phyloP scores from a whole-genome alignment of 1,140 invertebrate genomes.

The Bombus superbus region DNA sequence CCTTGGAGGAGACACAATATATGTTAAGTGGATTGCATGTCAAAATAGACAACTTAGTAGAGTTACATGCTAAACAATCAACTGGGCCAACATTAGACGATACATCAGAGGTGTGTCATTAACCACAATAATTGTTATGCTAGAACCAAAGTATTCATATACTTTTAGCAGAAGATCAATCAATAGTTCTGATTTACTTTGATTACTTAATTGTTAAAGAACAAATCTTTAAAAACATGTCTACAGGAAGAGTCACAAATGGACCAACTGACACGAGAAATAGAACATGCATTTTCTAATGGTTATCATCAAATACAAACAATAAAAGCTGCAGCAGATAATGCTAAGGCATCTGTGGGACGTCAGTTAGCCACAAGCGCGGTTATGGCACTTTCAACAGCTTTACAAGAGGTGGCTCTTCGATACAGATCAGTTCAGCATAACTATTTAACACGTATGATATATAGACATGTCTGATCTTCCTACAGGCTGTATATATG shows the following conservation, averaged over 20 bases:
- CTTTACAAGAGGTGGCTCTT: conserved; percentile 92
- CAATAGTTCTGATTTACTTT: conserved; percentile 29
- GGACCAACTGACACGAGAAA: conserved; percentile 92
- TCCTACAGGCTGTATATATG: background rate
- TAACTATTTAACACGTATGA: conserved; percentile 88
- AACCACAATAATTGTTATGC: background rate
- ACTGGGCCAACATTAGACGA: conserved; percentile 96
- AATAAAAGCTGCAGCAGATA: conserved; percentile 84
- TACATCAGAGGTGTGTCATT: conserved; percentile 82
- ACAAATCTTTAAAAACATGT: conserved; percentile 48
- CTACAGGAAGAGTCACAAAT: conserved; percentile 92
- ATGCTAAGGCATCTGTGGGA: conserved; percentile 83
- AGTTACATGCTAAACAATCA: conserved; percentile 93
- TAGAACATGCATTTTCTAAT: conserved; percentile 92
- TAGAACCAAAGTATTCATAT: background rate
- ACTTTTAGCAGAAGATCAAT: background rate
- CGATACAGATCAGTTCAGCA: conserved; percentile 93
- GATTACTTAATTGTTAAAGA: conserved; percentile 44
- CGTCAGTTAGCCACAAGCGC: conserved; percentile 92
- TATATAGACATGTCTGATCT: background rate
- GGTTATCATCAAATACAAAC: conserved; percentile 92
- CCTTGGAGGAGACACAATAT: conserved; percentile 93
- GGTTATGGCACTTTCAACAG: conserved; percentile 90
- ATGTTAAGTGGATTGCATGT: conserved; percentile 90
- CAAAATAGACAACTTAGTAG: conserved; percentile 91